Percentiles rank a stretch among this genome's conserved stretches.
Evolutionary conservation across 92 coral and sea anemone species (phyloP).

Genomic region (Bergia puertoricense): DNA sequence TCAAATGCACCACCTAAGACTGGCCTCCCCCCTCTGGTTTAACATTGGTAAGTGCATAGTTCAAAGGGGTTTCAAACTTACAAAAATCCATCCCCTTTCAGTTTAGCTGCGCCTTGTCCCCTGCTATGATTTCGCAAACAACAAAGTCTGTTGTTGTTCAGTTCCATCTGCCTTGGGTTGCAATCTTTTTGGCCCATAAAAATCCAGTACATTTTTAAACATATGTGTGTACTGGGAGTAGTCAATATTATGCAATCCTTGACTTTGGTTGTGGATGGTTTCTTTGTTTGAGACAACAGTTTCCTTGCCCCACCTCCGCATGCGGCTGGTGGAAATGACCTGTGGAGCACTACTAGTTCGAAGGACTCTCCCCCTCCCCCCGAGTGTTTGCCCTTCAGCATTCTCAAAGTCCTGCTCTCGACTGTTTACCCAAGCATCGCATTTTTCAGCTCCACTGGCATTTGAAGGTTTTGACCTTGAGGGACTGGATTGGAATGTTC

Average conservation of each 20-base stretch:
- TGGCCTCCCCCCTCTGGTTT: too few relatives aligned
- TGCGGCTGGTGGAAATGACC: not conserved
- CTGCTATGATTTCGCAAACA: constrained; percentile 29
- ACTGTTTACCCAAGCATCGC: constrained; percentile 17
- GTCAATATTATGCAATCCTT: constrained; percentile 41
- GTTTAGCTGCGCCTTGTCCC: not conserved
- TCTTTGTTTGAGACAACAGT: not conserved
- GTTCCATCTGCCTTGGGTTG: constrained; percentile 61
- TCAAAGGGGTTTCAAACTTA: not conserved
- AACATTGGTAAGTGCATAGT: too few relatives aligned
- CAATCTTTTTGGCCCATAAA: constrained; percentile 78
- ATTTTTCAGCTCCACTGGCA: not conserved
- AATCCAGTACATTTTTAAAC: constrained; percentile 86
- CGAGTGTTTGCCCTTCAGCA: not conserved
- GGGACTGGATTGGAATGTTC: not conserved
- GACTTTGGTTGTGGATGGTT: not conserved
- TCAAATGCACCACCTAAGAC: too few relatives aligned
- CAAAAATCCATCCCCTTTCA: not conserved
- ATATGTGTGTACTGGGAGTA: constrained; percentile 85
- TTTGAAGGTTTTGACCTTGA: constrained; percentile 6
- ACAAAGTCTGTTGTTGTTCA: constrained; percentile 27
- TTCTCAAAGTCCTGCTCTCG: constrained; percentile 1
- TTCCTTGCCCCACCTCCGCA: constrained; percentile 10
- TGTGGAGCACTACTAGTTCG: constrained; percentile 35
- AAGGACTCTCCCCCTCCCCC: not conserved